Percentiles rank a stretch among this genome's conserved stretches.
Conservation (phyloP, 2,888 invertebrate genomes). For the Epinotia demarniana region DNA sequence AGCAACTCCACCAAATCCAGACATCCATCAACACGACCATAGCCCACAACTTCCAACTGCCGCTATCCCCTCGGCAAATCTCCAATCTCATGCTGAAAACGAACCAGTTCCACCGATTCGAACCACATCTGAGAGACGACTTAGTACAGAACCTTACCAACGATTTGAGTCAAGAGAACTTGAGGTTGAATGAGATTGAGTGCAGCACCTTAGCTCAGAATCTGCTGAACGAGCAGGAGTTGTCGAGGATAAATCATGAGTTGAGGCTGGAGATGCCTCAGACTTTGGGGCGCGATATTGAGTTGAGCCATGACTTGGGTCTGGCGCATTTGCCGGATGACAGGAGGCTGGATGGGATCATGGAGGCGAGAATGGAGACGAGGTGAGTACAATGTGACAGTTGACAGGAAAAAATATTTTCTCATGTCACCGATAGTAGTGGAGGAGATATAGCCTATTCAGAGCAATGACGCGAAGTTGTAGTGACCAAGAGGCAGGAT, state of each 20-base stretch:
- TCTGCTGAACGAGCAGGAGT: slow-evolving; percentile 63
- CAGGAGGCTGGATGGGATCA: slow-evolving; percentile 44
- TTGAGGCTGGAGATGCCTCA: slow-evolving; percentile 46
- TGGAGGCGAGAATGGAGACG: slow-evolving; percentile 53
- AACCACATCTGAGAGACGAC: slow-evolving; percentile 69
- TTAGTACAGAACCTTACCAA: slow-evolving; percentile 61
- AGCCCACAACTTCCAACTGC: slow-evolving; percentile 75
- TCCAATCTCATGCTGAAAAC: slow-evolving; percentile 76
- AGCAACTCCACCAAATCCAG: slow-evolving; percentile 77
- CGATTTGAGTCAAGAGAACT: slow-evolving; percentile 49
- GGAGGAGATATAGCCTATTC: no score
- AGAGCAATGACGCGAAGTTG: no score
- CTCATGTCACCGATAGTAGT: no score
- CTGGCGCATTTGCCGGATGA: slow-evolving; percentile 32
- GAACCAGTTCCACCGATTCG: slow-evolving; percentile 72
- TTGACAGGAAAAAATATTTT: no score
- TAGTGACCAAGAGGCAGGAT: no score
- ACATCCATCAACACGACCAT: slow-evolving; percentile 65
- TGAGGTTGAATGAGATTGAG: slow-evolving; percentile 59
- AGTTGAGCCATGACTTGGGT: slow-evolving; percentile 47
- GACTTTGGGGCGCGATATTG: slow-evolving; percentile 56
- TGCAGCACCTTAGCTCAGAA: slow-evolving; percentile 62
- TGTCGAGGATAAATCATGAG: slow-evolving; percentile 50
- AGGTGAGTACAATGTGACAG: slow-evolving; percentile 46
- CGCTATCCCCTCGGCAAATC: slow-evolving; percentile 75